phyloP scores from a whole-genome alignment of 2,797 vertebrate genomes.

The Poecilia wingei region DNA sequence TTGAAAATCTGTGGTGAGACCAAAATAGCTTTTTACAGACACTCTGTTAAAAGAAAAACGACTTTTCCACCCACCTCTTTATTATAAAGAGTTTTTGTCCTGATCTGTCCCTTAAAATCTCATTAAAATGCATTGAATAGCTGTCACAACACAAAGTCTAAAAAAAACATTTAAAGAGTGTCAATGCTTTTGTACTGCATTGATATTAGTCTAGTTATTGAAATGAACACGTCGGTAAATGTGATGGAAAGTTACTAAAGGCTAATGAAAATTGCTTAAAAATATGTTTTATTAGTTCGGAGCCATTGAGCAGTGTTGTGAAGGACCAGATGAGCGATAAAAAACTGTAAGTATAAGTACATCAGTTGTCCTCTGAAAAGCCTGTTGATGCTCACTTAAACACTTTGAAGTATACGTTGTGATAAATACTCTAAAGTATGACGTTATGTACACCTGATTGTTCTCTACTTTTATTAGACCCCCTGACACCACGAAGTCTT shows the following conservation, averaged over 20 bases:
- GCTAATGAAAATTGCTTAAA: neutral
- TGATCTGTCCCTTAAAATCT: neutral
- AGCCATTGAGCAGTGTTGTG: neutral
- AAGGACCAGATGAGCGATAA: conserved; percentile 37
- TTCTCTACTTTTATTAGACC: conserved; percentile 42
- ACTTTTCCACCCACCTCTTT: neutral
- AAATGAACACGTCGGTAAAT: neutral
- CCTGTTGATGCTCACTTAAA: conserved; percentile 2
- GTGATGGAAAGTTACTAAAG: neutral
- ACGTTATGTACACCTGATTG: neutral
- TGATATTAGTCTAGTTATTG: neutral
- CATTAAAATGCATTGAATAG: neutral
- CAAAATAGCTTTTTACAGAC: neutral
- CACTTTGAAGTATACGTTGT: neutral
- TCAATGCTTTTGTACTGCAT: neutral
- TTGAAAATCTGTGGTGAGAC: neutral
- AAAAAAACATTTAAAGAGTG: neutral
- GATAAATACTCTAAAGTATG: conserved; percentile 8
- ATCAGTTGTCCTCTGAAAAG: neutral
- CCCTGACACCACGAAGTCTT: conserved; percentile 51
- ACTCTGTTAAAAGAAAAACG: neutral
- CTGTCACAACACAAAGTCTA: neutral
- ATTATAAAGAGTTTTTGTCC: neutral
- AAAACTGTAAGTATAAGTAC: conserved; percentile 43
- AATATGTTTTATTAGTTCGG: conserved; percentile 29